These are phyloP conservation scores for Siderastrea radians DNA, from an alignment of 92 coral and sea anemone genomes.

Conservation along the genomic window DNA sequence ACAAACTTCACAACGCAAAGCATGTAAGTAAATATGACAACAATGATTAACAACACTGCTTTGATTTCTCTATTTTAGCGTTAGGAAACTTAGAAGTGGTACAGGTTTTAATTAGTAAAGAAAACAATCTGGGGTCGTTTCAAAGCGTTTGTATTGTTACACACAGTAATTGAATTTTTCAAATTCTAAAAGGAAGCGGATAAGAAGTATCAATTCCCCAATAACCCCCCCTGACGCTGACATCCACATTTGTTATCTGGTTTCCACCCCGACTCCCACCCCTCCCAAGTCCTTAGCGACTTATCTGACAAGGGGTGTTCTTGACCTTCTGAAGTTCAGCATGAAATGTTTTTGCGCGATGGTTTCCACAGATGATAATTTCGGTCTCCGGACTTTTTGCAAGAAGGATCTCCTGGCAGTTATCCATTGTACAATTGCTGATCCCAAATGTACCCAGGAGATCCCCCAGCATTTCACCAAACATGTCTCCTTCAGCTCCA, in stretches of 20 bases:
- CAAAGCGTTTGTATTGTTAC: no score
- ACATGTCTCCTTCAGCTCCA: slow-evolving; percentile 34
- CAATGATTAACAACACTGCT: no score
- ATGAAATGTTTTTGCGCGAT: slow-evolving; percentile 57
- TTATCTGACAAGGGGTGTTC: slow-evolving; percentile 67
- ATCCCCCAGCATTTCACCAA: slow-evolving; percentile 45
- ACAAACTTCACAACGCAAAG: no score
- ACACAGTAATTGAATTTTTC: no score
- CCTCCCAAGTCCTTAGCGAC: neutral
- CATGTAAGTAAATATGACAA: no score
- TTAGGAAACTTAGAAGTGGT: no score
- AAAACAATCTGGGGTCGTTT: no score
- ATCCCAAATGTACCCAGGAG: slow-evolving; percentile 21
- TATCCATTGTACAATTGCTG: slow-evolving; percentile 41
- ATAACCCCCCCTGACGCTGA: neutral
- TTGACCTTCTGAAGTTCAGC: slow-evolving; percentile 58
- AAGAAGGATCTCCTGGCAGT: slow-evolving; percentile 53
- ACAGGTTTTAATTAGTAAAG: no score
- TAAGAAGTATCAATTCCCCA: neutral
- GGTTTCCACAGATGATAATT: slow-evolving; percentile 60
- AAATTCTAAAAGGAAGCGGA: no score
- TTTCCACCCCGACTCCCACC: neutral
- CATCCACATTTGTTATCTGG: neutral
- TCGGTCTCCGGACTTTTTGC: slow-evolving; percentile 52
- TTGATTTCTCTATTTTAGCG: no score